phyloP scores from a whole-genome alignment of 1,140 invertebrate species.

The Sitobion miscanthi region DNA sequence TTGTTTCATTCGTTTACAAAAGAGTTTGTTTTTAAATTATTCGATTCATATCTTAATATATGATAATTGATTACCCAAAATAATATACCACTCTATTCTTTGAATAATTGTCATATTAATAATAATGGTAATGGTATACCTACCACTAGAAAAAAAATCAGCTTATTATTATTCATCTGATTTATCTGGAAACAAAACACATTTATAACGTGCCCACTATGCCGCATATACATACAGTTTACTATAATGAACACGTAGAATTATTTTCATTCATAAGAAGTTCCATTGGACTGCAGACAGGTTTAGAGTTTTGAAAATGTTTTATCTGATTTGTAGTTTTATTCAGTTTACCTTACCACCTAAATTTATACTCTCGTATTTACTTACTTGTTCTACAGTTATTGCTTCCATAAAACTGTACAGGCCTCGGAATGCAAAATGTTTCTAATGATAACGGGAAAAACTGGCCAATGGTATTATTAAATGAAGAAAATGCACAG shows the following conservation, averaged over 20 bases:
- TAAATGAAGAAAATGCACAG: neutral
- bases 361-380: constrained; percentile 19
- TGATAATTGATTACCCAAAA: constrained; percentile 49
- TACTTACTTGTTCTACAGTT: neutral
- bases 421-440: neutral
- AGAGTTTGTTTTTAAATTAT: constrained; percentile 35
- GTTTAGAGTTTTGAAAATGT: constrained; percentile 27
- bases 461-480: constrained; percentile 11
- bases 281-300: neutral
- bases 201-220: constrained; percentile 30
- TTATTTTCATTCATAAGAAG: constrained; percentile 53
- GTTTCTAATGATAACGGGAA: constrained; percentile 19
- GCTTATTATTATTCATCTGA: constrained; percentile 47
- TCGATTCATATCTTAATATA: constrained; percentile 52
- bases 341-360: neutral
- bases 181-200: constrained; percentile 39
- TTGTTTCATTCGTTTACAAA: neutral
- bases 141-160: neutral
- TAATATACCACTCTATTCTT: neutral
- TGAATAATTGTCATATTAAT: constrained; percentile 40
- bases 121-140: constrained; percentile 24
- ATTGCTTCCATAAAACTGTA: constrained; percentile 41
- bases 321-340: constrained; percentile 27
- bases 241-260: constrained; percentile 53
- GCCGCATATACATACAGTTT: neutral